A percentile compares a stretch with the other conserved stretches of the same genome.
These are phyloP conservation scores for Lutraria lutraria DNA, from an alignment of 2,888 invertebrate species.

Conservation along the genomic window DNA sequence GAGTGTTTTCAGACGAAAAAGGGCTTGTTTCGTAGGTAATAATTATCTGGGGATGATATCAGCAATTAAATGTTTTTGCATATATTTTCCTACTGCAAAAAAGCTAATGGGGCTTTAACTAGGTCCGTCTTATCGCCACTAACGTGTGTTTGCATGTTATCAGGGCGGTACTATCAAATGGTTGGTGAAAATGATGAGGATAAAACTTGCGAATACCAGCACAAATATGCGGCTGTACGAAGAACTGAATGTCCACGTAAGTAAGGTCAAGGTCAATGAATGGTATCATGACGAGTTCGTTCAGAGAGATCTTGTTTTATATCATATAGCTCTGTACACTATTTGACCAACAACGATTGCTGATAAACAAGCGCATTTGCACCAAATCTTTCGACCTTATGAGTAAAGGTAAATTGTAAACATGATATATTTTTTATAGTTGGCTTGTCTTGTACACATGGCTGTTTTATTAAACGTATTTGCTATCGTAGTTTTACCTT, in stretches of 20 bases:
- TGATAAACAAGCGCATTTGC: not conserved
- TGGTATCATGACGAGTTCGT: not conserved
- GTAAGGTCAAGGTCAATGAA: conserved; percentile 21
- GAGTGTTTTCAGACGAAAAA: no score
- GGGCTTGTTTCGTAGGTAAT: no score
- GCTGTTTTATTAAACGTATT: not conserved
- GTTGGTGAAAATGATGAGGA: conserved; percentile 96
- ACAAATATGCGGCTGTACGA: conserved; percentile 85
- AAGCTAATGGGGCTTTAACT: not conserved
- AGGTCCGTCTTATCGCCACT: not conserved
- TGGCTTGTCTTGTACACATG: not conserved
- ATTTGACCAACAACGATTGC: no score
- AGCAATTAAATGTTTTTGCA: no score
- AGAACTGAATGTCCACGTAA: conserved; percentile 78
- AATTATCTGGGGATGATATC: no score
- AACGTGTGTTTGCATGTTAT: conserved; percentile 63
- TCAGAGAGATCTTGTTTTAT: not conserved
- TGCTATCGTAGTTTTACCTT: no score
- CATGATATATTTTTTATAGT: not conserved
- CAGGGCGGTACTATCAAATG: conserved; percentile 98
- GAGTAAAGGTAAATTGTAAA: not conserved
- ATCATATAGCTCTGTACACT: not conserved
- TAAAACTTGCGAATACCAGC: conserved; percentile 86
- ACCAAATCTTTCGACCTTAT: not conserved
- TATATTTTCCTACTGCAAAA: no score